Percentiles rank a stretch among this genome's conserved stretches.
phyloP scores from a whole-genome alignment of 2,113 vertebrate species.

The Austrofundulus limnaeus region DNA sequence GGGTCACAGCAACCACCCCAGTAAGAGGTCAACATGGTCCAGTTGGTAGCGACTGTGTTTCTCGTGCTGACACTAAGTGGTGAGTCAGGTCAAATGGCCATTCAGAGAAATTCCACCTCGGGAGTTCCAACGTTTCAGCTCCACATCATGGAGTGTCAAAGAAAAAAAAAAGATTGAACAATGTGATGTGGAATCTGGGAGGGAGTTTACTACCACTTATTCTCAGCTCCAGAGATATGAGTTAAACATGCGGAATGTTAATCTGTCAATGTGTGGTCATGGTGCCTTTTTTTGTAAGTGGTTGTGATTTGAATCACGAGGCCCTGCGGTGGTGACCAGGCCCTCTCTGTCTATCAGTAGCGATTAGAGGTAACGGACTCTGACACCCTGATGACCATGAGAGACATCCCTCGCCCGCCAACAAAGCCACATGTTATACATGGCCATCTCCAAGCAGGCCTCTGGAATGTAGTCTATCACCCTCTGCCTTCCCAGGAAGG shows the following conservation, averaged over 20 bases:
- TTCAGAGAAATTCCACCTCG: conserved; percentile 71
- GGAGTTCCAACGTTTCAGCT: conserved; percentile 73
- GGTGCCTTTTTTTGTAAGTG: conserved; percentile 67
- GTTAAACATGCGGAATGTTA: conserved; percentile 80
- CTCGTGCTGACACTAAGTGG: conserved; percentile 67
- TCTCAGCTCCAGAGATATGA: conserved; percentile 72
- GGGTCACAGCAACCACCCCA: conserved; percentile 66
- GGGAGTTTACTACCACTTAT: conserved; percentile 47
- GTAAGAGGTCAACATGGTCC: conserved; percentile 66
- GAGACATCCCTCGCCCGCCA: conserved; percentile 73
- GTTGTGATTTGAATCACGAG: conserved; percentile 78
- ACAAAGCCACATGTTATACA: conserved; percentile 78
- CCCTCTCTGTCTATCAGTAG: conserved; percentile 67
- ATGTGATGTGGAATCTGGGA: conserved; percentile 69
- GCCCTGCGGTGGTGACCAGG: conserved; percentile 58
- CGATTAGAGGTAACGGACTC: conserved; percentile 73
- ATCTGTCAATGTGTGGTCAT: conserved; percentile 80
- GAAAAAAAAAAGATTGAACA: conserved; percentile 59
- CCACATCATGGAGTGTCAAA: conserved; percentile 53
- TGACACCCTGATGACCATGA: conserved; percentile 79
- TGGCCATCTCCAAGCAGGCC: conserved; percentile 70
- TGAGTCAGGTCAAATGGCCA: conserved; percentile 75
- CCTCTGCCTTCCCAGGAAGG: conserved; percentile 56
- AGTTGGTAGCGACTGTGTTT: conserved; percentile 70
- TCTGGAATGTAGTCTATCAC: conserved; percentile 72